These are phyloP conservation scores for Andrena minutula DNA, from an alignment of 2,888 invertebrate genomes.

Conservation along the genomic window DNA sequence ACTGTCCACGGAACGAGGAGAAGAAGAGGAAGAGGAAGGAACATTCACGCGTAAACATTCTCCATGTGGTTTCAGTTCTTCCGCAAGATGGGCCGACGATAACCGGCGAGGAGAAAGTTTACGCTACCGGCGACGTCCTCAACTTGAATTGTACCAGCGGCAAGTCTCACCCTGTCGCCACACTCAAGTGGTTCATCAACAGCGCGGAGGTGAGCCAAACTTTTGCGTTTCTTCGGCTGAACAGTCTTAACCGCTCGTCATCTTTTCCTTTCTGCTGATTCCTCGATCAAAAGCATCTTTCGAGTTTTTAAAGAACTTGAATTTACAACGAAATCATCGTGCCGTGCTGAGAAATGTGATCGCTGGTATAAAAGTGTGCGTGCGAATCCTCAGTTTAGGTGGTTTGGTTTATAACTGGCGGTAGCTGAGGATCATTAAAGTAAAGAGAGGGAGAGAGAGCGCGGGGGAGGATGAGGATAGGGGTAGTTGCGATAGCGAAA, in stretches of 20 bases:
- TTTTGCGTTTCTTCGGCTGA: not conserved
- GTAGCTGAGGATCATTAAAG: conserved; percentile 45
- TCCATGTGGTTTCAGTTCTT: conserved; percentile 80
- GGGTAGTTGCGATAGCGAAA: not conserved
- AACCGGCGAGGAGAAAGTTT: conserved; percentile 85
- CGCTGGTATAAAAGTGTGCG: no score
- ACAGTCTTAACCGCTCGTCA: not conserved
- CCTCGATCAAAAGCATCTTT: not conserved
- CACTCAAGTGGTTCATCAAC: conserved; percentile 86
- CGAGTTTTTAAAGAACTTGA: no score
- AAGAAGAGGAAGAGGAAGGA: not conserved
- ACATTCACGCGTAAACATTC: conserved; percentile 37
- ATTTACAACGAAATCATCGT: no score
- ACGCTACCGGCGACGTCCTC: conserved; percentile 86
- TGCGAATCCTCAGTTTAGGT: no score
- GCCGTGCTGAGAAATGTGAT: no score
- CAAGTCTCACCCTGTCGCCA: conserved; percentile 85
- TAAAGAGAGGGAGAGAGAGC: not conserved
- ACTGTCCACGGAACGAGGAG: not conserved
- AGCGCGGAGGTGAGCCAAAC: conserved; percentile 83
- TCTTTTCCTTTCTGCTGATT: not conserved
- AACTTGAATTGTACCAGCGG: conserved; percentile 86
- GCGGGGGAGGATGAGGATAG: conserved; percentile 7
- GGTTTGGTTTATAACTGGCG: not conserved
- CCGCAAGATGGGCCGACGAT: conserved; percentile 85